These are phyloP conservation scores for Epizoanthus fatuus DNA, from an alignment of 92 coral and sea anemone species.

Conservation along the genomic window DNA sequence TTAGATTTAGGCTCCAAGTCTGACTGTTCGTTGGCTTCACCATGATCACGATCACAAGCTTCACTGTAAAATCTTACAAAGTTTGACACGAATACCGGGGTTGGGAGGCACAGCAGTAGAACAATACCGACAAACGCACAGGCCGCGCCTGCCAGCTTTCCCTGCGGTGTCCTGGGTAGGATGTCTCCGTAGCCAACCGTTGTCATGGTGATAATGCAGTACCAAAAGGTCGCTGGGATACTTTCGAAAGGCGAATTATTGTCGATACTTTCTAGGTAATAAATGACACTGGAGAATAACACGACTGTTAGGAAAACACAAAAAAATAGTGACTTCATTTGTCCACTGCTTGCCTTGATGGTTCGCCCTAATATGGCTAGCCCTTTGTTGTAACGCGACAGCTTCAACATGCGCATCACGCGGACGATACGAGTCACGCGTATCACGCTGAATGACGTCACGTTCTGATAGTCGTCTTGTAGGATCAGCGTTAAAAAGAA, in stretches of 20 bases:
- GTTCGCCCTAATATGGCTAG: slow-evolving; percentile 86
- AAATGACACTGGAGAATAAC: slow-evolving; percentile 81
- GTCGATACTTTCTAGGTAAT: slow-evolving; percentile 70
- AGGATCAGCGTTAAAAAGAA: slow-evolving; percentile 74
- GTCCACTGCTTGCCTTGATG: slow-evolving; percentile 74
- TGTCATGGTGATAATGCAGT: slow-evolving; percentile 91
- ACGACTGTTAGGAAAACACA: slow-evolving; percentile 80
- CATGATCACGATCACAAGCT: no score
- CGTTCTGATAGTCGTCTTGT: slow-evolving; percentile 50
- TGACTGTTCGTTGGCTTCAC: no score
- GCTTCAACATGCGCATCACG: slow-evolving; percentile 86
- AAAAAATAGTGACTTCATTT: slow-evolving; percentile 71
- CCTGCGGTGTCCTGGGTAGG: slow-evolving; percentile 78
- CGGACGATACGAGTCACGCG: slow-evolving; percentile 89
- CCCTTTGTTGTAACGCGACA: slow-evolving; percentile 90
- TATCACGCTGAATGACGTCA: slow-evolving; percentile 85
- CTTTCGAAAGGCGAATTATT: slow-evolving; percentile 63
- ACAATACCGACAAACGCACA: slow-evolving; percentile 88
- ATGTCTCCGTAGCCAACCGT: slow-evolving; percentile 98
- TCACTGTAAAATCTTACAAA: neutral
- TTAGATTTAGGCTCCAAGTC: no score
- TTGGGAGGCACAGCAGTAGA: slow-evolving; percentile 83
- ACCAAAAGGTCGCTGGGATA: slow-evolving; percentile 91
- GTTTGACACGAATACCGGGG: slow-evolving; percentile 89
- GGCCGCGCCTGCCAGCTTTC: slow-evolving; percentile 79